A percentile compares a stretch with the other conserved stretches of the same genome.
Conservation (phyloP, 1,140 invertebrate species). For the Drosophila pruinosa region DNA sequence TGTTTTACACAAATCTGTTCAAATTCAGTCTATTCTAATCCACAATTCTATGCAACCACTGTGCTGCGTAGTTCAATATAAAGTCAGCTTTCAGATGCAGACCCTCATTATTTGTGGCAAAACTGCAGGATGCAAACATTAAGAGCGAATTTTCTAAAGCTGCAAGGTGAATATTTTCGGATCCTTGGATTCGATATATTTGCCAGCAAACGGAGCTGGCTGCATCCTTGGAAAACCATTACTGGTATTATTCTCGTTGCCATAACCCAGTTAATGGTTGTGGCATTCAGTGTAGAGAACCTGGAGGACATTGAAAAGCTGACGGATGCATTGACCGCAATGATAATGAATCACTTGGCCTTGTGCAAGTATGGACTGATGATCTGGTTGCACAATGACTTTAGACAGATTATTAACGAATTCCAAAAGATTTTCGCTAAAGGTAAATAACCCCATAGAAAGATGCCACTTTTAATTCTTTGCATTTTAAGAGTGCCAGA, state of each 20-base stretch:
- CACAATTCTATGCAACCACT: not conserved
- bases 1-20: no score
- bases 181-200: constrained; percentile 6
- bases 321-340: constrained; percentile 42
- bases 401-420: constrained; percentile 6
- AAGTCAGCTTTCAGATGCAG: not conserved
- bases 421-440: constrained; percentile 25
- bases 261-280: constrained; percentile 25
- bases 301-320: constrained; percentile 14
- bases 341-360: constrained; percentile 33
- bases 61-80: not conserved
- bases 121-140: not conserved
- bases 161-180: not conserved
- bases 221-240: constrained; percentile 24
- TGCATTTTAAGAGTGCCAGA: not conserved
- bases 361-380: constrained; percentile 45
- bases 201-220: constrained; percentile 5
- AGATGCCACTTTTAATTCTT: not conserved
- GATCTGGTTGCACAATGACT: constrained; percentile 19
- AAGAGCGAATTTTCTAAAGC: not conserved
- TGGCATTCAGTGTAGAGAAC: constrained; percentile 22
- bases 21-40: no score
- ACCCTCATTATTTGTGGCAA: not conserved
- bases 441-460: constrained; percentile 25
- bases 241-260: constrained; percentile 5